These are phyloP conservation scores for Lepidochrysops patricia DNA, from an alignment of 2,888 invertebrate genomes.

Conservation along the genomic window DNA sequence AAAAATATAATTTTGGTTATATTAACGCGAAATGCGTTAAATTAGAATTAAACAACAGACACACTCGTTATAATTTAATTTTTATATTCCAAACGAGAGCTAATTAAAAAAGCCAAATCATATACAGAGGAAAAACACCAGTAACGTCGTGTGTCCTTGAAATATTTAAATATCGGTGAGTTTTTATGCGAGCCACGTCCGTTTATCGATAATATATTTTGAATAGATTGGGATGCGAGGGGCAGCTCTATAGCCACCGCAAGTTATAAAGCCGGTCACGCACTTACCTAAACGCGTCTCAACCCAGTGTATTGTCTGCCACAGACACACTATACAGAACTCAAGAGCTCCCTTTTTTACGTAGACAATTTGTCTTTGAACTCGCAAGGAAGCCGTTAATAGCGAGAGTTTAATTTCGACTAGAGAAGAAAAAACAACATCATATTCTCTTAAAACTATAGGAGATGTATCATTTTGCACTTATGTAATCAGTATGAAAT, in stretches of 20 bases:
- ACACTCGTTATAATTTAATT: not conserved
- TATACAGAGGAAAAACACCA: not conserved
- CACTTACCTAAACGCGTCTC: slow-evolving; percentile 66
- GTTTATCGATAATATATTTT: slow-evolving; percentile 15
- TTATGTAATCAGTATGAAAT: not conserved
- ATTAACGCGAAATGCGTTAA: not conserved
- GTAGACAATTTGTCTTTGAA: no score
- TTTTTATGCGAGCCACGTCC: slow-evolving; percentile 5
- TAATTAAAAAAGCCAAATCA: not conserved
- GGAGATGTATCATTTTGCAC: not conserved
- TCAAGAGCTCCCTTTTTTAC: not conserved
- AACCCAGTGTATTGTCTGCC: slow-evolving; percentile 35
- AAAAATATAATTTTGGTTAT: not conserved
- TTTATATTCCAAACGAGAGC: not conserved
- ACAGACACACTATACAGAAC: slow-evolving; percentile 16
- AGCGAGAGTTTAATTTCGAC: not conserved
- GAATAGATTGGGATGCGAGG: slow-evolving; percentile 14
- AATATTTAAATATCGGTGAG: slow-evolving; percentile 6
- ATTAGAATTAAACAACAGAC: not conserved
- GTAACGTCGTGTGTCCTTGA: slow-evolving; percentile 1
- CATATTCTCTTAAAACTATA: not conserved
- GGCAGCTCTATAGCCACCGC: slow-evolving; percentile 26
- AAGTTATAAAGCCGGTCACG: slow-evolving; percentile 60
- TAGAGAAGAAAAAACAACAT: not conserved
- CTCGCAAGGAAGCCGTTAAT: no score